Evolutionary conservation across 2,113 vertebrate genomes (phyloP), one percentile per base, ranked within the genome.

Genomic region (Numenius arquata): DNA sequence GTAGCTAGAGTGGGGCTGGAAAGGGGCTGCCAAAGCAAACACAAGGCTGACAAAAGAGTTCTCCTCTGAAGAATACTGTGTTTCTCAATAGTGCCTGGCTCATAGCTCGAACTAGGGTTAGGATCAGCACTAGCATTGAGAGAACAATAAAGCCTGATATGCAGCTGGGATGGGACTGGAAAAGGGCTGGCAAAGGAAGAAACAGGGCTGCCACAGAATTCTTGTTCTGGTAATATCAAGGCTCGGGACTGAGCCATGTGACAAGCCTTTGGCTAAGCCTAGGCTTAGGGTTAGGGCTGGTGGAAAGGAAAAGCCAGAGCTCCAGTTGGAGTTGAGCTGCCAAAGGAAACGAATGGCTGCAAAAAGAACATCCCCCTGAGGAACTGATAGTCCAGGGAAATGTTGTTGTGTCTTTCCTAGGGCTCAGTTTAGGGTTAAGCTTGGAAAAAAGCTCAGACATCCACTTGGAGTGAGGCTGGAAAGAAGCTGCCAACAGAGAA

Each of bases 301-400:
- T 40, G 36, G 29, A 80, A 41, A 47, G 30, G 45, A 47, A 66
- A 87, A 67, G 20, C 15, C 3, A 4, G 30, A 63, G 22, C 26
- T 87, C 20, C 19, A 9, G 9, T 2, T 48, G 55, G 58, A 62
- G 27, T 6, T 30, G 19, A 77, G 38, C 34, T 88, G 52, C 26
- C 19, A 30, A 41, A 48, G 16, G 11, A 77, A 52, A 81, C 1
- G 0, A 56, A 77, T 9, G 15, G 17, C 61, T 91, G 56, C 15
- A 43, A 16, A 81, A 18, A 47, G 6, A 72, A 5, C 19, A 56
- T 5, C 3, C 13, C 4, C 0, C 8, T 11, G 27, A 43, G 25
- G 34, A 65, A 72, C 0, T 43, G 10, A 6, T 3, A 53, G 23
- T 21, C 34, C 13, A 7, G 17, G 19, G 5, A 88, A 22, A 12